These are phyloP conservation scores for Edolisoma coerulescens DNA, from an alignment of 2,113 vertebrate genomes.

Conservation along the genomic window DNA sequence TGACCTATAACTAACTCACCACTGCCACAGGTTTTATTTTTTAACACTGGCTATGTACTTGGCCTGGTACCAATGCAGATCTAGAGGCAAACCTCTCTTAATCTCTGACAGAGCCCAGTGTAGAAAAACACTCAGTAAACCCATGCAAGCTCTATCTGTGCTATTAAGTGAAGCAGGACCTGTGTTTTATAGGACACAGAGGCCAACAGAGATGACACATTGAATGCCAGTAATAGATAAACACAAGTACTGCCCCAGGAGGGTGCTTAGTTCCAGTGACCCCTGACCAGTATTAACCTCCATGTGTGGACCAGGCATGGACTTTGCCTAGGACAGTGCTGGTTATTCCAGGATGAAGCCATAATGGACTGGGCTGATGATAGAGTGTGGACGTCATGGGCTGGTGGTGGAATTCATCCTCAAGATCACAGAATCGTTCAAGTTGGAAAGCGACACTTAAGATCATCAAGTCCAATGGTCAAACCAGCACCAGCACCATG, in stretches of 20 bases:
- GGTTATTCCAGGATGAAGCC: neutral
- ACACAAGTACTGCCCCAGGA: neutral
- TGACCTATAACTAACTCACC: neutral
- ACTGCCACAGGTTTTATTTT: neutral
- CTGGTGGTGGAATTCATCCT: neutral
- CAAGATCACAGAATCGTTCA: neutral
- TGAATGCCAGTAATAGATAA: neutral
- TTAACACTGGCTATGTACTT: neutral
- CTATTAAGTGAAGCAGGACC: neutral
- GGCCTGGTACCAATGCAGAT: neutral
- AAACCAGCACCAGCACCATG: neutral
- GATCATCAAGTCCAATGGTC: neutral
- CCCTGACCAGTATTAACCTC: neutral
- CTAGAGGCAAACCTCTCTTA: neutral
- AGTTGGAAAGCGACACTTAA: accelerated
- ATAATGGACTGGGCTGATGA: neutral
- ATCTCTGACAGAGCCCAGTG: accelerated
- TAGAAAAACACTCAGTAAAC: neutral
- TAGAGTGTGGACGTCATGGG: neutral
- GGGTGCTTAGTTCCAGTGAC: neutral
- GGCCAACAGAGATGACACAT: neutral
- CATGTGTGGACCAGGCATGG: neutral
- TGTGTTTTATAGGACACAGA: neutral
- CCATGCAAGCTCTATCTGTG: neutral
- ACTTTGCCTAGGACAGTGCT: neutral